Conservation (phyloP, 2,113 vertebrate species). For the Paramormyrops kingsleyae region DNA sequence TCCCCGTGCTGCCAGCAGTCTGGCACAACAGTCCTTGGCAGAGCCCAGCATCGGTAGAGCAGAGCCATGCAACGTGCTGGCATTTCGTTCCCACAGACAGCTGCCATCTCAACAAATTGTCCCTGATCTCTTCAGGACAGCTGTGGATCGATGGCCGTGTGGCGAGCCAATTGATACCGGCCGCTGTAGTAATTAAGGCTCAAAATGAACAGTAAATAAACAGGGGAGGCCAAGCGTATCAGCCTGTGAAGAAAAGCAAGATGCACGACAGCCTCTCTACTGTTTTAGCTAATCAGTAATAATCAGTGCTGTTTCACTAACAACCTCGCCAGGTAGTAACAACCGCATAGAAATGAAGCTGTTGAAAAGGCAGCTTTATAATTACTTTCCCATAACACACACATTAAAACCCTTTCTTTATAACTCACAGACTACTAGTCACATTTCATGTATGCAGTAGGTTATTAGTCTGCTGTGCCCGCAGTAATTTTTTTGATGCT, state of each 20-base stretch:
- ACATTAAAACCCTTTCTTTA: neutral
- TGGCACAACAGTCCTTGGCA: neutral
- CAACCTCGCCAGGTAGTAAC: neutral
- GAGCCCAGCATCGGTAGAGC: neutral
- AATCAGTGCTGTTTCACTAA: neutral
- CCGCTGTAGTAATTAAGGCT: conserved; percentile 13
- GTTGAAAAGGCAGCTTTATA: neutral
- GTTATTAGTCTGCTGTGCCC: neutral
- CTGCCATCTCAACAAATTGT: conserved; percentile 17
- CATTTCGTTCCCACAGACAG: neutral
- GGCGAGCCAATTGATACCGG: conserved; percentile 13
- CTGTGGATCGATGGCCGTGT: conserved; percentile 11
- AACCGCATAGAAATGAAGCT: neutral
- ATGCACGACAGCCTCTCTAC: neutral
- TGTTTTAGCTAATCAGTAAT: neutral
- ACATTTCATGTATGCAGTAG: neutral
- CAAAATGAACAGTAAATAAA: conserved; percentile 23
- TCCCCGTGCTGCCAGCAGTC: neutral
- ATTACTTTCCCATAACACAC: neutral
- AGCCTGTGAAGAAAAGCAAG: neutral
- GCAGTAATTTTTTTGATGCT: neutral
- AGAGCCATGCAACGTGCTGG: neutral
- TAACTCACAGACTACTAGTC: neutral
- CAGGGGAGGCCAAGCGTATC: conserved; percentile 2
- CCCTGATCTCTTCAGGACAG: conserved; percentile 18